phyloP scores from a whole-genome alignment of 2,113 vertebrate species.

The Datnioides undecimradiatus region DNA sequence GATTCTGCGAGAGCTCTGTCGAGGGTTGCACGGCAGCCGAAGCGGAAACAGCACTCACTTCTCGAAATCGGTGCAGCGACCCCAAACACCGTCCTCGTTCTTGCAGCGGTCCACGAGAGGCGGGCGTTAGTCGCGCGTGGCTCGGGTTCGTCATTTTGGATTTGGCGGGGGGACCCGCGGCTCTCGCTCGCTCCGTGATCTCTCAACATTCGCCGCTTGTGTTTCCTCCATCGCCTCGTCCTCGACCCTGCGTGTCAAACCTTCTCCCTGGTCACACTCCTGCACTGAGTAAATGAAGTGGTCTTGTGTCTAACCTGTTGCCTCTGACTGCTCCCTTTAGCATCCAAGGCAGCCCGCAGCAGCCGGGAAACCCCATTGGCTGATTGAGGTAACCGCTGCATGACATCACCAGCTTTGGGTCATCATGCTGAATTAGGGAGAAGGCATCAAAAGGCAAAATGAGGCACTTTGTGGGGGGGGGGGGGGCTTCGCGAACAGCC shows the following conservation, averaged over 20 bases:
- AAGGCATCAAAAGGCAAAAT: constrained; percentile 52
- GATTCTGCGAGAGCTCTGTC: constrained; percentile 27
- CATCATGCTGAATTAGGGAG: constrained; percentile 10
- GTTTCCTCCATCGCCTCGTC: not conserved
- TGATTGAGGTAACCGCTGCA: constrained; percentile 70
- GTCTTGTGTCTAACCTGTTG: constrained; percentile 48
- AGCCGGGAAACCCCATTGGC: constrained; percentile 56
- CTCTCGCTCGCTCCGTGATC: no score
- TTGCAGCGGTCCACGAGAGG: constrained; percentile 27
- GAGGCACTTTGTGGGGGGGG: constrained; percentile 58
- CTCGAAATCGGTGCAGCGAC: constrained; percentile 44
- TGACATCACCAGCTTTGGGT: constrained; percentile 48
- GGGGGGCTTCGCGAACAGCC: constrained; percentile 53
- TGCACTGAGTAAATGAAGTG: not conserved
- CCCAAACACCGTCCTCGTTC: constrained; percentile 11
- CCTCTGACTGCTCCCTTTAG: constrained; percentile 54
- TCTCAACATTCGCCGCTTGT: no score
- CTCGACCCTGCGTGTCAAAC: not conserved
- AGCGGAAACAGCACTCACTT: constrained; percentile 54
- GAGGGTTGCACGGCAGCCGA: constrained; percentile 30
- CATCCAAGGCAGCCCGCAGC: constrained; percentile 51
- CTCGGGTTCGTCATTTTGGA: not conserved
- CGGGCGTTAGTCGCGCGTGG: not conserved
- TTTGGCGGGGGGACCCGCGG: no score
- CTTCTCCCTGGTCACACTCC: not conserved